These are phyloP conservation scores for Gymnopithys bicolor DNA, from an alignment of 2,797 vertebrate genomes.

Conservation along the genomic window DNA sequence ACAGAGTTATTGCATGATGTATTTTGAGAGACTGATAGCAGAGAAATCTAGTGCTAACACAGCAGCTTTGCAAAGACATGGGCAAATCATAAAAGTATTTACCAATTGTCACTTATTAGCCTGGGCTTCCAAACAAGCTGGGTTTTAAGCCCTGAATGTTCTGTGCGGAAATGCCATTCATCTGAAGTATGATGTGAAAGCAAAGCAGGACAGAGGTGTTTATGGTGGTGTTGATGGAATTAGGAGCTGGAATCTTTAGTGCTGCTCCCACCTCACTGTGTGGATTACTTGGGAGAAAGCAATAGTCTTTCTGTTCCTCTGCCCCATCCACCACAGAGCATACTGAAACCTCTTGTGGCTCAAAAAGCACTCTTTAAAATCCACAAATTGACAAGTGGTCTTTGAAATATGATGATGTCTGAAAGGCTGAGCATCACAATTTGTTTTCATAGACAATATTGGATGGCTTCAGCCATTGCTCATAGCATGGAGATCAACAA, in stretches of 20 bases:
- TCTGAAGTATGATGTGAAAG: not conserved
- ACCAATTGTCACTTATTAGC: not conserved
- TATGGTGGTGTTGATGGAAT: not conserved
- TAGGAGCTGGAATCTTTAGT: not conserved
- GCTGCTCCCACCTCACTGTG: not conserved
- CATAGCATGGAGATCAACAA: not conserved
- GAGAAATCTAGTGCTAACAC: not conserved
- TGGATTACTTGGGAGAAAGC: not conserved
- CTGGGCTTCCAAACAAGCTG: not conserved
- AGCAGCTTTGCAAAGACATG: not conserved
- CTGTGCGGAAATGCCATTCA: not conserved
- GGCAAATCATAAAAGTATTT: not conserved
- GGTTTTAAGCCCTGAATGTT: not conserved
- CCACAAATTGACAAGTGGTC: not conserved
- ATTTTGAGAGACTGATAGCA: not conserved
- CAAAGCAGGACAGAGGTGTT: not conserved
- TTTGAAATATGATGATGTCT: not conserved
- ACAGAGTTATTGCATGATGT: fast-evolving
- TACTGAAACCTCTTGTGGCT: not conserved
- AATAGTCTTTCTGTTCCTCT: not conserved
- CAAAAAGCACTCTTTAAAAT: not conserved
- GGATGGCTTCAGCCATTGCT: not conserved
- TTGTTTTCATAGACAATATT: not conserved
- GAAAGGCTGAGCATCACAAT: not conserved
- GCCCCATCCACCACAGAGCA: not conserved